A percentile compares a stretch with the other conserved stretches of the same genome.
phyloP scores from a whole-genome alignment of 2,113 vertebrate species.

The Percina caprodes region DNA sequence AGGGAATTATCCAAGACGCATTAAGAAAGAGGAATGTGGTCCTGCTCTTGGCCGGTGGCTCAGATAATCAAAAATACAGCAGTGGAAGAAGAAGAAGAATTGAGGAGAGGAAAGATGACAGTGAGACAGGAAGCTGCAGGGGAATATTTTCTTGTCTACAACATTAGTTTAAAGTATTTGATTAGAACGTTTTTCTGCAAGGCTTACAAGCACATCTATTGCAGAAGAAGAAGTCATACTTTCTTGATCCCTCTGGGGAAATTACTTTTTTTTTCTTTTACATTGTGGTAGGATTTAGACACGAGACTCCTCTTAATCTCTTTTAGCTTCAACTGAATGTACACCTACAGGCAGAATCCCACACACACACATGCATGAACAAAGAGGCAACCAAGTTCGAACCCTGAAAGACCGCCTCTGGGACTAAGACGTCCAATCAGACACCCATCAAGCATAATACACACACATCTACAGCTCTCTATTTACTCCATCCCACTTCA shows the following conservation, averaged over 20 bases:
- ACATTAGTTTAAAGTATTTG: not conserved
- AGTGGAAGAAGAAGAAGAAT: not conserved
- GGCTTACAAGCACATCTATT: not conserved
- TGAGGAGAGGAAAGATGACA: not conserved
- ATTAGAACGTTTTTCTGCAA: not conserved
- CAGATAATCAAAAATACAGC: slow-evolving; percentile 20
- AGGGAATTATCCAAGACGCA: not conserved
- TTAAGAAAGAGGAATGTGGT: slow-evolving; percentile 3
- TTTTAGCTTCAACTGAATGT: not conserved
- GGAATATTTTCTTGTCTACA: not conserved
- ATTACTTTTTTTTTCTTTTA: too few relatives aligned
- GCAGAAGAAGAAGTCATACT: too few relatives aligned
- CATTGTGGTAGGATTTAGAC: not conserved
- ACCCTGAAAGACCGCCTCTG: slow-evolving; percentile 26
- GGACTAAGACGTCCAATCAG: slow-evolving; percentile 51
- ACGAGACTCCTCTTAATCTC: not conserved
- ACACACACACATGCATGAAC: not conserved
- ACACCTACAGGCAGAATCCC: not conserved
- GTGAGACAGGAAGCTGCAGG: slow-evolving; percentile 6
- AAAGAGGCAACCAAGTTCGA: slow-evolving; percentile 14
- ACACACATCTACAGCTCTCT: slow-evolving; percentile 20
- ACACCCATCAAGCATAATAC: slow-evolving; percentile 15
- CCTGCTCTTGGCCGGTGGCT: slow-evolving; percentile 16
- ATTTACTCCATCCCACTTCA: slow-evolving; percentile 31
- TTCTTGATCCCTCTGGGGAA: too few relatives aligned